Evolutionary conservation across 2,888 invertebrate genomes (phyloP).

Genomic region (Pseudoips prasinana): DNA sequence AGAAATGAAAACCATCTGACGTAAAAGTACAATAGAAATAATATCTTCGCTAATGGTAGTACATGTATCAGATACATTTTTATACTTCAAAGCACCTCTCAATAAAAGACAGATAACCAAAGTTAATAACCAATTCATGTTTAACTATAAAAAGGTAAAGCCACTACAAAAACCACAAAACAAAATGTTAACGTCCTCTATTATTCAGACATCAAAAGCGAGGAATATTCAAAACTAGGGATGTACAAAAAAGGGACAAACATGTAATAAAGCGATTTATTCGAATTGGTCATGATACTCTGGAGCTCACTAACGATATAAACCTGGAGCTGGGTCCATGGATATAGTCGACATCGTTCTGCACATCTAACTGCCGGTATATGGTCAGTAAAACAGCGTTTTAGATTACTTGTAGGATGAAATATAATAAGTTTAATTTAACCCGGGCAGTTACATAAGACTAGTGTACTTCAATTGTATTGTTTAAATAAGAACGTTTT

Average conservation of each 20-base stretch:
- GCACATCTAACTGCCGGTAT: conserved; percentile 41
- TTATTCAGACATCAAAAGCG: conserved; percentile 15
- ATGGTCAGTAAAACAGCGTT: conserved; percentile 26
- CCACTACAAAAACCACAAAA: conserved; percentile 2
- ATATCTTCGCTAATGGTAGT: too few species aligned
- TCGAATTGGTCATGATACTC: conserved; percentile 49
- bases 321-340: conserved; percentile 48
- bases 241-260: conserved; percentile 30
- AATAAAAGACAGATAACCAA: too few species aligned
- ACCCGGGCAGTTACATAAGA: too few species aligned
- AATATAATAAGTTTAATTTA: too few species aligned
- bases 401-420: too few species aligned
- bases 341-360: conserved; percentile 42
- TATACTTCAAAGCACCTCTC: too few species aligned
- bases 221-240: conserved; percentile 22
- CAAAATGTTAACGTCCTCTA: conserved; percentile 2
- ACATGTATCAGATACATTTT: too few species aligned
- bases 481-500: too few species aligned
- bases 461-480: too few species aligned
- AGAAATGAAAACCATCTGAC: too few species aligned
- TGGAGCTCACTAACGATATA: conserved; percentile 49
- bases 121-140: too few species aligned
- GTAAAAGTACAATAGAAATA: too few species aligned
- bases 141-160: not conserved
- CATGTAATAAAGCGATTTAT: conserved; percentile 53